Evolutionary conservation across 2,113 vertebrate genomes (phyloP), one percentile per base, ranked within the genome.

Genomic region (Melanerpes aurifrons): DNA sequence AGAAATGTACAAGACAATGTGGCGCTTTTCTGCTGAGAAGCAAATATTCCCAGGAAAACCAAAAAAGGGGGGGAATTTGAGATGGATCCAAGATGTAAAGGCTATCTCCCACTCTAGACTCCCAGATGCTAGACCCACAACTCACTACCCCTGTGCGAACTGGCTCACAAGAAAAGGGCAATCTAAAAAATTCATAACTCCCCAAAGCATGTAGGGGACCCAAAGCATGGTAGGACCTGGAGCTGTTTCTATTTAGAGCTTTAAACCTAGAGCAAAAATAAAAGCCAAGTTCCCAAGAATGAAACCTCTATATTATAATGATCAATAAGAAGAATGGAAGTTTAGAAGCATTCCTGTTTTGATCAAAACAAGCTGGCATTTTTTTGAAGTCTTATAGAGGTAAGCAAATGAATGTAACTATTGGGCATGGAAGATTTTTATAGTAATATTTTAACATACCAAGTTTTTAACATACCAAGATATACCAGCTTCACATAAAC

Each of bases 361-460:
- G 35, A 94, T 86, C 14, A 90, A 18, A n/a, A 66, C 54, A 48
- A 86, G 12, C 22, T 72, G 53, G 87, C 50, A 21, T 82, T 72
- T 95, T 92, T 93, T 96, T 82, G 3, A 84, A 96, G 74, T 86
- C 37, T 28, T 96, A n/a, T 76, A 73, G 86, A 73, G 53, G 94
- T 71, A 97, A 89, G 64, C 48, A 89, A 97, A 89, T 90, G 58
- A 93, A 29, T 83, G 24, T 54, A 94, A 40, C 63, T 90, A 67
- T 70, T 70, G 68, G 28, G 21, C 4, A 8, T 84, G 93, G 66
- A 93, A 95, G 72, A 47, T 93, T 85, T 95, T 82, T 88, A 61
- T 85, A 93, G 70, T 86, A 84, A 56, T 86, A 67, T 92, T 80
- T 95, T 89, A 50, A 82, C 63, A 74, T 75, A 64, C 14, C 70